Base-by-base conservation (phyloP, 2,888 invertebrate species). In the Drosophila fulvimacula region DNA sequence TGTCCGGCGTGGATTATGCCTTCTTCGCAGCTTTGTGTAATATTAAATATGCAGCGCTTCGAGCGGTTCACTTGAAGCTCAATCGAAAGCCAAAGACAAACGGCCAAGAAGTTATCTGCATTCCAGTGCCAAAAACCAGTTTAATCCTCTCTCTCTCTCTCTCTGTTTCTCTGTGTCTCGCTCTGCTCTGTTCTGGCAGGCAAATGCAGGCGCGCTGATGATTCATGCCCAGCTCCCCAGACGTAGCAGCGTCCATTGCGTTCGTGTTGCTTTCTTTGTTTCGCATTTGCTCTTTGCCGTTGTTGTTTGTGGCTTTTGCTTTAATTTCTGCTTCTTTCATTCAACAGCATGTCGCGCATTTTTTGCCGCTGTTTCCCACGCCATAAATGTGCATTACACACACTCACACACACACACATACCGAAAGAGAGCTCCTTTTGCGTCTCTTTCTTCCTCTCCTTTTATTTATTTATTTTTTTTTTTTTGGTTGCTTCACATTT, bases 11-110 rank as follows among this genome's bases (percentile, higher is more conserved):
- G 76, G 76, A 74, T 81, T 63, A 67, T 73, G 68, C 57, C 68
- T n/a, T 42, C 52, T 21, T 61, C 17, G 58, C 73, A 65, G 66
- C 74, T 72, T 79, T 65, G 66, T 73, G 62, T 73, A 80, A 80
- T 82, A 81, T 85, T 79, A 86, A 88, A 85, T 86, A 85, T 85
- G 86, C 88, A 87, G 68, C 69, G 76, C 71, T 81, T 60, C 65
- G 57, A 62, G 56, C 71, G 41, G 44, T 65, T 66, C 84, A 82
- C 86, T 82, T 73, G 81, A 77, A 68, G 63, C 77, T 51, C 56
- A 68, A 76, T 61, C 76, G 71, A 65, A 42, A 38, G 24, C 36
- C 65, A 69, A 53, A 67, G 60, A 61, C 53, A 48, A 60, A 65
- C 64, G 60, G 49, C 48, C 69, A 61, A 85, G 86, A 86, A 78